phyloP scores from a whole-genome alignment of 2,113 vertebrate genomes.

The Pontoporia blainvillei region DNA sequence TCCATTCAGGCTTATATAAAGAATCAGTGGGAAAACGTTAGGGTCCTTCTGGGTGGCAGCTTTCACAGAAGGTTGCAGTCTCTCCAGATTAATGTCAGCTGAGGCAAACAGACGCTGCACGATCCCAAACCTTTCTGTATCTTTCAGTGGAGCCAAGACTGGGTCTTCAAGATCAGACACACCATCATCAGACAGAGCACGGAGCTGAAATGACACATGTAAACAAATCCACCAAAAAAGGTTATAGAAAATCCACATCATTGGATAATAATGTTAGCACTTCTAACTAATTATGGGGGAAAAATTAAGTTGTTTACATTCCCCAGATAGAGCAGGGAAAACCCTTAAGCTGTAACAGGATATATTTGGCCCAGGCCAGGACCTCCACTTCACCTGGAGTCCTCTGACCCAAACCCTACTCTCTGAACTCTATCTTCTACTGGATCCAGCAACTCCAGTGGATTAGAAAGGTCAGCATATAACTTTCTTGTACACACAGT shows the following conservation, averaged over 20 bases:
- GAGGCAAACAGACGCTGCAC: constrained; percentile 82
- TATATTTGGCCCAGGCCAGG: not conserved
- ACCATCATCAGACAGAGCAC: constrained; percentile 70
- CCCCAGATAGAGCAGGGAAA: not conserved
- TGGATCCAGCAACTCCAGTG: not conserved
- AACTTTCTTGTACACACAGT: not conserved
- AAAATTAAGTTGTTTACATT: not conserved
- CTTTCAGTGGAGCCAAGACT: constrained; percentile 73
- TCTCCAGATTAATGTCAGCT: constrained; percentile 80
- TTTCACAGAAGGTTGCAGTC: constrained; percentile 77
- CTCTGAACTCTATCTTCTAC: not conserved
- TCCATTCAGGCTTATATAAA: constrained; percentile 85
- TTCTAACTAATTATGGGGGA: not conserved
- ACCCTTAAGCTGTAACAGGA: not conserved
- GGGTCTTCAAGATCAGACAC: constrained; percentile 70
- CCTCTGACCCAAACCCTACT: not conserved
- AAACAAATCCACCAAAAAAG: not conserved
- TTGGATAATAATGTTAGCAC: not conserved
- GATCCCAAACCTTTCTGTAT: constrained; percentile 76
- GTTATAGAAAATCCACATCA: not conserved
- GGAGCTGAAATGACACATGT: constrained; percentile 80
- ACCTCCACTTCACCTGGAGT: not conserved
- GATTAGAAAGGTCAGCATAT: not conserved
- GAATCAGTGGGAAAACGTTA: constrained; percentile 78
- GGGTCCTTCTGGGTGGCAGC: constrained; percentile 72